Conservation (phyloP, 2,797 vertebrate genomes). For the Xiphorhynchus erythropygius region DNA sequence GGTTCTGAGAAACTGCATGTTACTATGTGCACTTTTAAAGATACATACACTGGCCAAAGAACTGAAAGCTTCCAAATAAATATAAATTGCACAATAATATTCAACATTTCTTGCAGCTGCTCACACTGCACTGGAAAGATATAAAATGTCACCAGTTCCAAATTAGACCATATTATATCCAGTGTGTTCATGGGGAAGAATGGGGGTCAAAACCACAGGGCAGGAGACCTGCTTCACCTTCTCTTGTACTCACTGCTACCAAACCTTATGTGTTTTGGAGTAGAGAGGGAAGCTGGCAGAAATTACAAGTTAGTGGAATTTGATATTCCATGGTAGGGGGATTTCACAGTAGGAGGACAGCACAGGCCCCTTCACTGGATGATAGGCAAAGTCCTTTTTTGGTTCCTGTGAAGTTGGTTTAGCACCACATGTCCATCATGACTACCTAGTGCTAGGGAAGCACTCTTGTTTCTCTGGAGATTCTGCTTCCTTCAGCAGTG, state of each 20-base stretch:
- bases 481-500: neutral
- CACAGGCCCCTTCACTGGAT: neutral
- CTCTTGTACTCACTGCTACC: neutral
- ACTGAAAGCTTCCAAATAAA: neutral
- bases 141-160: neutral
- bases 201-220: neutral
- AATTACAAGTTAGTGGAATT: neutral
- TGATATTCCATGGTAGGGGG: neutral
- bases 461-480: neutral
- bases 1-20: neutral
- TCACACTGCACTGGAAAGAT: neutral
- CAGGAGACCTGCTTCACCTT: neutral
- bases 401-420: neutral
- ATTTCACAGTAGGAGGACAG: neutral
- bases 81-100: neutral
- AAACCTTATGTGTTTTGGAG: neutral
- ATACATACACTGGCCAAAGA: neutral
- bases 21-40: neutral
- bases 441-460: neutral
- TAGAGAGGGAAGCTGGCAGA: neutral
- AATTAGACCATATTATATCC: neutral
- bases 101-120: neutral
- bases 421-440: accelerated
- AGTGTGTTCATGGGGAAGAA: neutral
- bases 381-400: neutral